phyloP scores from a whole-genome alignment of 2,113 vertebrate species.

The Lota lota region DNA sequence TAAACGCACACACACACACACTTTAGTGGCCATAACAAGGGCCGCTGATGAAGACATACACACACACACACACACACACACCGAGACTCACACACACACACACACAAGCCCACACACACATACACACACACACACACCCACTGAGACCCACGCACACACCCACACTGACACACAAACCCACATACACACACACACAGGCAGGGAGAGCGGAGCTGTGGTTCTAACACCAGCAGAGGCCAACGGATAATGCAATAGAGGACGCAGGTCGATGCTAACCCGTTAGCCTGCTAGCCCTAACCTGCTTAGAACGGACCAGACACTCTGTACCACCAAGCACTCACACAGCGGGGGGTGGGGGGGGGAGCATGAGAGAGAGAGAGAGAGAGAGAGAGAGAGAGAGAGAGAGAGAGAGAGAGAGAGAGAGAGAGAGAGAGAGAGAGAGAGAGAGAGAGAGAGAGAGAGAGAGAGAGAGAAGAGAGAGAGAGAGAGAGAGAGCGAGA shows the following conservation, averaged over 20 bases:
- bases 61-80: neutral
- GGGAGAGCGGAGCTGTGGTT: slow-evolving; percentile 7
- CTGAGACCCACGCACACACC: neutral
- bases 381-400: neutral
- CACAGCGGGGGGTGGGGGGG: slow-evolving; percentile 1
- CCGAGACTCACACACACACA: neutral
- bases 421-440: no score
- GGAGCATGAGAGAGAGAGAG: neutral
- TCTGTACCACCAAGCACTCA: slow-evolving; percentile 4
- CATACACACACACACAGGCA: slow-evolving; percentile 6
- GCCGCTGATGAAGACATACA: neutral
- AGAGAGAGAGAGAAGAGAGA: no score
- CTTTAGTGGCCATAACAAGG: no score
- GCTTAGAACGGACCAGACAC: slow-evolving; percentile 63
- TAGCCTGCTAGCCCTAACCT: slow-evolving; percentile 47
- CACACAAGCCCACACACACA: slow-evolving; percentile 1
- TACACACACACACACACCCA: neutral
- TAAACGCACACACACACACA: neutral
- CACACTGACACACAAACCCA: neutral
- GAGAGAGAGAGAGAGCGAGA: no score
- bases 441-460: no score
- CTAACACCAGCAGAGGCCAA: slow-evolving; percentile 52
- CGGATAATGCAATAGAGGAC: slow-evolving; percentile 57
- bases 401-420: neutral
- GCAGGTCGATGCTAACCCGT: slow-evolving; percentile 63